Evolutionary conservation across 2,113 vertebrate genomes (phyloP).

Genomic region (Tautogolabrus adspersus): DNA sequence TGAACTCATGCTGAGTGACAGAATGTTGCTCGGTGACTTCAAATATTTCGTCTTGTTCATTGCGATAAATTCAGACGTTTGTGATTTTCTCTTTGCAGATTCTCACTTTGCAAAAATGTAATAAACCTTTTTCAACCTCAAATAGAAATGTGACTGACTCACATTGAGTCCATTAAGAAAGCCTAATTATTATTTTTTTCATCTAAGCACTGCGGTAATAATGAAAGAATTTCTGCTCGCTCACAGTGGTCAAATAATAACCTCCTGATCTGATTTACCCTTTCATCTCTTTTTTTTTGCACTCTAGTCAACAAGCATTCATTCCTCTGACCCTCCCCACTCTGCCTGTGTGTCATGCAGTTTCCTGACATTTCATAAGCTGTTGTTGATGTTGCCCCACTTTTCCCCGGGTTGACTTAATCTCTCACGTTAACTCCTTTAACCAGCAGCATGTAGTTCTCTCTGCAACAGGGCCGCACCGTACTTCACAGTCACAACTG

Average conservation of each 20-base stretch:
- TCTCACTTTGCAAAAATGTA: too few relatives aligned
- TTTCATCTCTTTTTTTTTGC: not conserved
- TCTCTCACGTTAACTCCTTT: conserved; percentile 67
- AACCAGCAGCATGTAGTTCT: conserved; percentile 41
- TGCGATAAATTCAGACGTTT: too few relatives aligned
- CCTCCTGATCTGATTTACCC: not conserved
- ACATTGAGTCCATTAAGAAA: not conserved
- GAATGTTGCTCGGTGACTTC: too few relatives aligned
- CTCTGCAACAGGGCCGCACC: not conserved
- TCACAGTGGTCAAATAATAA: not conserved
- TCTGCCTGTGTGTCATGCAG: conserved; percentile 15
- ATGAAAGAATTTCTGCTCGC: not conserved
- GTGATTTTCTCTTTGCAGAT: too few relatives aligned
- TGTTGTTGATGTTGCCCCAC: conserved; percentile 63
- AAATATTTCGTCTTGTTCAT: too few relatives aligned
- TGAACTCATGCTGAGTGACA: too few relatives aligned
- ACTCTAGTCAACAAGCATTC: not conserved
- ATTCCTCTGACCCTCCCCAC: not conserved
- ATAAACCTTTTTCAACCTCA: too few relatives aligned
- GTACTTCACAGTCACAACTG: conserved; percentile 3
- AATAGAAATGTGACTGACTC: not conserved
- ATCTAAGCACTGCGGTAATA: not conserved
- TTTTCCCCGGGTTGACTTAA: conserved; percentile 62
- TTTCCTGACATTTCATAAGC: conserved; percentile 61
- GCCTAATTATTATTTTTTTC: not conserved